A percentile compares a stretch with the other conserved stretches of the same genome.
These are phyloP conservation scores for Cygnus olor DNA, from an alignment of 2,797 vertebrate genomes.

Conservation along the genomic window DNA sequence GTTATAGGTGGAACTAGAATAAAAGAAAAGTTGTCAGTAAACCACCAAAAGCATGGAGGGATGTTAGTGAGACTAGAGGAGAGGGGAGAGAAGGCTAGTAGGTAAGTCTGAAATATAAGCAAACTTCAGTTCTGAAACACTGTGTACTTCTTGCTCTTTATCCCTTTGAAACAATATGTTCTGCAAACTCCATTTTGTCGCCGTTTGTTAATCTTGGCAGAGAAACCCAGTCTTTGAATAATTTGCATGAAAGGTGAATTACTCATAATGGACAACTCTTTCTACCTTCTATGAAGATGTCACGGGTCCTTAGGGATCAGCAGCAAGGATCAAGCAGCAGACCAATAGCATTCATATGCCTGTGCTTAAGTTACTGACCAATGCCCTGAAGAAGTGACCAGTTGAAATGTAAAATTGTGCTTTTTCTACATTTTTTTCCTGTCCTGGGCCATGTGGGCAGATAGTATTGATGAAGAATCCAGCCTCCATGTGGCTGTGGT, in stretches of 20 bases:
- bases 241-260: background rate
- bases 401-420: background rate
- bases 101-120: background rate
- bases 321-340: accelerated
- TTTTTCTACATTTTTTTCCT: background rate
- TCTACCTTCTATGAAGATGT: background rate
- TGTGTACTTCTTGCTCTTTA: background rate
- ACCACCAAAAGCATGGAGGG: background rate
- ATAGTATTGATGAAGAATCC: background rate
- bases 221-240: background rate
- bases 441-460: accelerated
- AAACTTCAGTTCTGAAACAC: background rate
- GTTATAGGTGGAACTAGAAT: background rate
- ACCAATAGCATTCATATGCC: background rate
- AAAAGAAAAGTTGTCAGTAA: background rate
- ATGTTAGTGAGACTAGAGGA: background rate
- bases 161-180: conserved; percentile 4
- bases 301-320: background rate
- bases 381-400: background rate
- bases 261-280: background rate
- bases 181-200: background rate
- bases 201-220: conserved; percentile 15
- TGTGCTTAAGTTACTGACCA: background rate
- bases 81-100: background rate
- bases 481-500: accelerated